These are phyloP conservation scores for Parambassis ranga DNA, from an alignment of 2,797 vertebrate species.

Conservation along the genomic window DNA sequence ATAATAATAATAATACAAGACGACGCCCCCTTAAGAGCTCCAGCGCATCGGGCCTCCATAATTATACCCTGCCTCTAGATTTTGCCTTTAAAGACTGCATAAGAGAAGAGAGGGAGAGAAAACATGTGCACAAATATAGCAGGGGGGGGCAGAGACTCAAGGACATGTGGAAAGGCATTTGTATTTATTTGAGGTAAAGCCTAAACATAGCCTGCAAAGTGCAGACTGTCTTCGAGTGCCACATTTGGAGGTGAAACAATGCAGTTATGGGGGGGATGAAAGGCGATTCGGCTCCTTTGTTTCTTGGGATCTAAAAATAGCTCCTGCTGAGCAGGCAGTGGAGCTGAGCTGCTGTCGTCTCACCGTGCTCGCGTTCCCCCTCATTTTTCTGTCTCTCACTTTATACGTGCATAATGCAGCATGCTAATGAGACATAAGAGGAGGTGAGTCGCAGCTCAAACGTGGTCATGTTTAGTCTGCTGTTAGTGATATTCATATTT, in stretches of 20 bases:
- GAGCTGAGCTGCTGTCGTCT: conserved; percentile 47
- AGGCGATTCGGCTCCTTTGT: conserved; percentile 68
- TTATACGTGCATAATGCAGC: conserved; percentile 5
- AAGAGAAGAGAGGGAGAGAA: conserved; percentile 10
- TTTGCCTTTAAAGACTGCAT: not conserved
- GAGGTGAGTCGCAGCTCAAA: not conserved
- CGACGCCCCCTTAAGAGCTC: not conserved
- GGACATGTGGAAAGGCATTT: conserved; percentile 28
- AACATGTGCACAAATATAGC: conserved; percentile 19
- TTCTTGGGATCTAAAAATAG: conserved; percentile 71
- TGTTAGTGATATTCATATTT: conserved; percentile 2
- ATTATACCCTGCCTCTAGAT: conserved; percentile 24
- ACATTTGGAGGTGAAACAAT: conserved; percentile 61
- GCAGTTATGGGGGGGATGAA: conserved; percentile 49
- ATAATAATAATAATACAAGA: not conserved
- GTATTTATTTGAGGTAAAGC: conserved; percentile 37
- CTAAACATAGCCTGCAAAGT: conserved; percentile 52
- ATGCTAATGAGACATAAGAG: not conserved
- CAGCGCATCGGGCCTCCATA: conserved; percentile 19
- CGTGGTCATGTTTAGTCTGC: not conserved
- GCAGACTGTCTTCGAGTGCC: conserved; percentile 37
- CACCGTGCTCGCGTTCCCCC: conserved; percentile 36
- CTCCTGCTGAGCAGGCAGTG: conserved; percentile 69
- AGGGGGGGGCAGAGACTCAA: conserved; percentile 12
- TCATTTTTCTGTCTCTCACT: conserved; percentile 15